Conservation (phyloP, 2,888 invertebrate genomes). For the Drosophila meridionalis region DNA sequence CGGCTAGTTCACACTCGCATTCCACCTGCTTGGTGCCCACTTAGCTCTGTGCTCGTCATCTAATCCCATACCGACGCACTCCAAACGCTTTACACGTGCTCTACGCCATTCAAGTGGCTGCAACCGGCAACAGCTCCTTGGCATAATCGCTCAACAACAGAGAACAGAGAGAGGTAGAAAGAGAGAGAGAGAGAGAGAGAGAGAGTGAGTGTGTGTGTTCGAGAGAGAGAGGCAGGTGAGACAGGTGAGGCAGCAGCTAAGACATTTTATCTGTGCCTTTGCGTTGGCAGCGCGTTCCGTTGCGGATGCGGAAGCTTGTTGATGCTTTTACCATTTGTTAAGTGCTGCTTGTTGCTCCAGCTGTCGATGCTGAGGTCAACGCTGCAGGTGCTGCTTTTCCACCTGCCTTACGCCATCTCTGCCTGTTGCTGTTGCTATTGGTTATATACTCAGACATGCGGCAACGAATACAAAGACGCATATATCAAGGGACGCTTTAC, state of each 20-base stretch:
- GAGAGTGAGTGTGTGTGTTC: not conserved
- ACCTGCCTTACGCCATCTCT: conserved; percentile 40
- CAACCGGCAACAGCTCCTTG: conserved; percentile 72
- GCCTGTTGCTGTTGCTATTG: conserved; percentile 59
- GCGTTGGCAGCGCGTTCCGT: conserved; percentile 69
- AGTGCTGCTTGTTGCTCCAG: conserved; percentile 81
- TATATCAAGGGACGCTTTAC: conserved; percentile 39
- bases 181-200: conserved; percentile 13
- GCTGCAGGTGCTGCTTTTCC: conserved; percentile 69
- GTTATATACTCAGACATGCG: conserved; percentile 62
- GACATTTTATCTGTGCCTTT: conserved; percentile 78
- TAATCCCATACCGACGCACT: conserved; percentile 78
- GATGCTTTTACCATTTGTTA: conserved; percentile 81
- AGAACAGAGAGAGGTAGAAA: conserved; percentile 15
- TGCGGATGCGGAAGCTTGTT: conserved; percentile 81
- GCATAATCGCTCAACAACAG: conserved; percentile 74
- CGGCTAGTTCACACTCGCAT: conserved; percentile 63
- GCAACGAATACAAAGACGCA: conserved; percentile 41
- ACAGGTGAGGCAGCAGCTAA: conserved; percentile 52
- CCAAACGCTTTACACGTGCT: conserved; percentile 78
- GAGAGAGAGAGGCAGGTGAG: not conserved
- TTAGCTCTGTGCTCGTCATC: conserved; percentile 41
- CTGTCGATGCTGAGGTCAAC: conserved; percentile 80
- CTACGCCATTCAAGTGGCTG: conserved; percentile 73
- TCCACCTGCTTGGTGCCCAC: conserved; percentile 40